Percentiles rank a stretch among this genome's conserved stretches.
These are phyloP conservation scores for Drosophila cardini DNA, from an alignment of 1,140 invertebrate genomes.

Conservation along the genomic window DNA sequence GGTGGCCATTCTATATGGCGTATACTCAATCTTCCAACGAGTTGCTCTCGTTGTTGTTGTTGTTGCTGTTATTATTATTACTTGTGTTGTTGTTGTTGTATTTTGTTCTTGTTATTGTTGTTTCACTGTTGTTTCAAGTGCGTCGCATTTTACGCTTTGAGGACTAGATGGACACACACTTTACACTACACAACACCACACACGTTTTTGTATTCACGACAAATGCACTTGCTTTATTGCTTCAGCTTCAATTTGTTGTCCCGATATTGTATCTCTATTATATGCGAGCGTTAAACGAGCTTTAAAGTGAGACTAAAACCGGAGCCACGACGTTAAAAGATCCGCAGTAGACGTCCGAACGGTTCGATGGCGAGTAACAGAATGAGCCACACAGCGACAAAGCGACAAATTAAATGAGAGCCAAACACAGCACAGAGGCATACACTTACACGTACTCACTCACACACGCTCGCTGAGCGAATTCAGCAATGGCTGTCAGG, in stretches of 20 bases:
- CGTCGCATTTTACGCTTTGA: constrained; percentile 55
- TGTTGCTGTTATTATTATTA: constrained; percentile 1
- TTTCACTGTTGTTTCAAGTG: constrained; percentile 38
- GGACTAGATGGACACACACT: constrained; percentile 19
- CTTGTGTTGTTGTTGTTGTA: constrained; percentile 27
- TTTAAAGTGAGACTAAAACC: constrained; percentile 10
- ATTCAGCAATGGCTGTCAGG: constrained; percentile 47
- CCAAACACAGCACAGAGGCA: constrained; percentile 2
- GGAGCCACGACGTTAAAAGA: constrained; percentile 11
- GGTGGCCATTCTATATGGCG: constrained; percentile 69
- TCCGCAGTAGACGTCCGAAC: constrained; percentile 40
- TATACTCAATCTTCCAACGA: constrained; percentile 8
- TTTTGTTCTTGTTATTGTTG: constrained; percentile 12
- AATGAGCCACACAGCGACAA: constrained; percentile 41
- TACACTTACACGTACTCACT: not conserved
- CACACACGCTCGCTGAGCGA: constrained; percentile 1
- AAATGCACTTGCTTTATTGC: constrained; percentile 7
- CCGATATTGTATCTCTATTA: constrained; percentile 23
- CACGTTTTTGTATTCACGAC: not conserved
- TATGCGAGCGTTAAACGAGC: constrained; percentile 29
- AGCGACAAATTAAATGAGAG: constrained; percentile 45
- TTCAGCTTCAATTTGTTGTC: constrained; percentile 4
- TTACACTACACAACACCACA: constrained; percentile 5
- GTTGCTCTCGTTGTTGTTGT: not conserved
- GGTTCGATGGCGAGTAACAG: constrained; percentile 46